These are phyloP conservation scores for Hirtodrosophila histrioides DNA, from an alignment of 2,888 invertebrate species.

Conservation along the genomic window DNA sequence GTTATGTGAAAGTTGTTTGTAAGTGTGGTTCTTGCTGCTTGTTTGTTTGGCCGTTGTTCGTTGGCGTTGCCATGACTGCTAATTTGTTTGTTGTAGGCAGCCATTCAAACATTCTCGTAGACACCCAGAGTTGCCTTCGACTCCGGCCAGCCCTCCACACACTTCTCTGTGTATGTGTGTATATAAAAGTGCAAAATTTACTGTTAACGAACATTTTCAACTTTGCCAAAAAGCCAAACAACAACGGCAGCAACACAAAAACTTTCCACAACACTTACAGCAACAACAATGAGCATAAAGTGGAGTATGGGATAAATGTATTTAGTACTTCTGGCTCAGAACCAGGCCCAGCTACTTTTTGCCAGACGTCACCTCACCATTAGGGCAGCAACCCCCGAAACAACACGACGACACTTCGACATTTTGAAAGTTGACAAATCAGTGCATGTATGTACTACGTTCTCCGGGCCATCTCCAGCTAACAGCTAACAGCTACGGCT, in stretches of 20 bases:
- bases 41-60: slow-evolving; percentile 46
- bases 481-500: slow-evolving; percentile 14
- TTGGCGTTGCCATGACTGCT: slow-evolving; percentile 75
- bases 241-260: slow-evolving; percentile 77
- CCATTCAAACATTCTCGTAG: slow-evolving; percentile 66
- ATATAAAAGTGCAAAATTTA: slow-evolving; percentile 71
- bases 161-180: slow-evolving; percentile 30
- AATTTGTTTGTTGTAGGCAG: slow-evolving; percentile 78
- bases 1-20: slow-evolving; percentile 50
- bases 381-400: slow-evolving; percentile 63
- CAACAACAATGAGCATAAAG: slow-evolving; percentile 63
- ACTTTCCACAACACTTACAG: slow-evolving; percentile 74
- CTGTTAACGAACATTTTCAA: slow-evolving; percentile 78
- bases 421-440: slow-evolving; percentile 81
- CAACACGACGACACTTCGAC: slow-evolving; percentile 72
- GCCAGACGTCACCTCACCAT: slow-evolving; percentile 58
- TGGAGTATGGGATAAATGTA: slow-evolving; percentile 64
- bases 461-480: slow-evolving; percentile 16
- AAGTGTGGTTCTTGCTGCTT: slow-evolving; percentile 50
- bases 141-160: neutral
- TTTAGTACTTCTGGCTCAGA: slow-evolving; percentile 62
- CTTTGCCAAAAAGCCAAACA: slow-evolving; percentile 80
- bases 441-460: slow-evolving; percentile 67
- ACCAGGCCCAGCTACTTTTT: slow-evolving; percentile 4
- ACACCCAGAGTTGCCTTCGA: slow-evolving; percentile 35